Conservation (phyloP, 64 coral and sea anemone species). For the Orbicella faveolata region DNA sequence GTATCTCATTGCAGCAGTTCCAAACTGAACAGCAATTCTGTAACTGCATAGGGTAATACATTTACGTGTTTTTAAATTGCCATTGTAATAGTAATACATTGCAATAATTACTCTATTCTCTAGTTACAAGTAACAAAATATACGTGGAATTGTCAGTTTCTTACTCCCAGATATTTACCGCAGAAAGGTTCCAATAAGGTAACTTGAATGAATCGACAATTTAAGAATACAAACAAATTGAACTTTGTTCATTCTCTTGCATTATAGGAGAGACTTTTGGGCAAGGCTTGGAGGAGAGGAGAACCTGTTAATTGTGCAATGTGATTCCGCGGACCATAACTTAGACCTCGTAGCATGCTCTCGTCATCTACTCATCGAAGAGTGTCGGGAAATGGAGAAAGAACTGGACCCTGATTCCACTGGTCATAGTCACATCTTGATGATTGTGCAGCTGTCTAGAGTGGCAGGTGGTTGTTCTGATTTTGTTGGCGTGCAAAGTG, state of each 20-base stretch:
- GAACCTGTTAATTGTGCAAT: constrained; percentile 64
- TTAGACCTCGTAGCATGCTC: constrained; percentile 65
- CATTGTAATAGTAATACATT: not conserved
- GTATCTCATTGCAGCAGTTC: constrained; percentile 53
- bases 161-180: no score
- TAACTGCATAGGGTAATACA: constrained; percentile 33
- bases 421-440: constrained; percentile 57
- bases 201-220: no score
- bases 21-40: constrained; percentile 70
- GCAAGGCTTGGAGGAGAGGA: constrained; percentile 44
- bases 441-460: constrained; percentile 75
- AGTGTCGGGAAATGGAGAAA: constrained; percentile 37
- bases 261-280: constrained; percentile 51
- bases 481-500: constrained; percentile 83
- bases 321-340: constrained; percentile 44
- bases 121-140: no score
- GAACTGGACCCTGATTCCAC: not conserved
- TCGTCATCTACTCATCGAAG: constrained; percentile 67
- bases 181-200: no score
- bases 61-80: not conserved
- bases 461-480: constrained; percentile 63
- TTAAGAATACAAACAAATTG: no score
- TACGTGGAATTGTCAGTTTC: no score
- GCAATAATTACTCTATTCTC: no score
- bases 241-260: not conserved